Base-by-base conservation (phyloP, 2,797 vertebrate genomes). In the Ptychobarbus kaznakovi region DNA sequence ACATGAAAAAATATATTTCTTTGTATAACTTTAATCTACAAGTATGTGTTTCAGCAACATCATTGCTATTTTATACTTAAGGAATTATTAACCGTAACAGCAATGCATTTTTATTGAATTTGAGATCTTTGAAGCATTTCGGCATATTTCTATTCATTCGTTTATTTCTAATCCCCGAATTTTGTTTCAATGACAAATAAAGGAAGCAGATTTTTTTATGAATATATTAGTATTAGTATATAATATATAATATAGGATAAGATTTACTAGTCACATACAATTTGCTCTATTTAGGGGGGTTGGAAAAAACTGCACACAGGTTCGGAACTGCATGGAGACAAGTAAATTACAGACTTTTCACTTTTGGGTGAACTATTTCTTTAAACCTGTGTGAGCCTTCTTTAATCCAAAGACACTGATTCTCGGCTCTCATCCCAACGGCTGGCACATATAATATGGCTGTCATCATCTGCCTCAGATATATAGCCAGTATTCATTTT, bases 401-500 rank as follows among this genome's bases (percentile, higher is more conserved):
- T 32, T 81, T 66, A 66, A 69, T 81, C 69, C 66, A 58, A 72
- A 81, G 80, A 72, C 66, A 56, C 32, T 18, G 9, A 56, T 70
- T 81, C 22, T 70, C 51, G 15, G 61, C 61, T 81, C 58, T 76
- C 80, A 81, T 86, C 79, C 61, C 28, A 3, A 35, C 11, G 70
- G 84, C 80, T 68, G 46, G 49, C 78, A 81, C 69, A 6, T 79
- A 58, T 86, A 63, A 74, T 25, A n/a, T 12, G 28, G 13, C 80
- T 86, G 53, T 77, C 72, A 58, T 73, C 65, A 35, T 77, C 63
- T 68, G 20, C 51, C 66, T 77, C 63, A 42, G 79, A 74, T 58
- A 77, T 82, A 66, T 53, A 82, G 61, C 85, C 49, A 81, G 35
- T 77, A 35, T 74, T 86, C 49, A 46, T 70, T 77, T 76, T 35